Base-by-base conservation (phyloP, 2,113 vertebrate genomes). In the Sylvilagus bachmani region DNA sequence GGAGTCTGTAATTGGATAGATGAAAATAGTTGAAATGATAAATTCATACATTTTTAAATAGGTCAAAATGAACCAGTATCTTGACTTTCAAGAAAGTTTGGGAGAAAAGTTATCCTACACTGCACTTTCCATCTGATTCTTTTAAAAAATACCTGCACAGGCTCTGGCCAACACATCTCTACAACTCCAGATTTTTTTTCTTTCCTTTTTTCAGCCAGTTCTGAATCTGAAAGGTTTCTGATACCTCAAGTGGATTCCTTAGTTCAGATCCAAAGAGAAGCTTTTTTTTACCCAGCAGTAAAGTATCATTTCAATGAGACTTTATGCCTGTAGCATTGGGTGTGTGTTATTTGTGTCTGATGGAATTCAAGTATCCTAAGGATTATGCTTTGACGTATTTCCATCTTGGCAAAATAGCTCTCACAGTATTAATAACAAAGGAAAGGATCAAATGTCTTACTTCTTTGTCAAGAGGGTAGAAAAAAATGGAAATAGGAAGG, bases 221-320 rank as follows among this genome's bases (percentile, higher is more conserved):
- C 93, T 84, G 38, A 87, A 55, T 70, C 53, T 86, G 33, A 51
- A 93, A 85, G 51, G 6, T 89, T 93, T 83, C 61, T 77, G 33
- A 44, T 85, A 31, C 58, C 8, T 24, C 24, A 88, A 44, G 44
- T 78, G 64, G 44, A 29, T 90, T 81, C 36, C 27, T 64, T 53
- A 78, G 51, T 31, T 89, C 33, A 11, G 51, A 83, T 58, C 71
- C 55, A 61, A 84, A 87, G 33, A 77, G 61, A 51, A 55, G 67
- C 1, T 70, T 21, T 29, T 29, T 89, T 93, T 81, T 74, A 17
- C 16, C 86, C 9, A 10, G 22, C 17, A 36, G 7, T 31, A 31
- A 89, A 81, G 49, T n/a, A 3, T 49, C 16, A 27, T 86, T 92
- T 95, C 24, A 12, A 16, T 21, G 33, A 89, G 58, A 21, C 24